Evolutionary conservation across 2,113 vertebrate genomes (phyloP).

Genomic region (Spermophilus dauricus): DNA sequence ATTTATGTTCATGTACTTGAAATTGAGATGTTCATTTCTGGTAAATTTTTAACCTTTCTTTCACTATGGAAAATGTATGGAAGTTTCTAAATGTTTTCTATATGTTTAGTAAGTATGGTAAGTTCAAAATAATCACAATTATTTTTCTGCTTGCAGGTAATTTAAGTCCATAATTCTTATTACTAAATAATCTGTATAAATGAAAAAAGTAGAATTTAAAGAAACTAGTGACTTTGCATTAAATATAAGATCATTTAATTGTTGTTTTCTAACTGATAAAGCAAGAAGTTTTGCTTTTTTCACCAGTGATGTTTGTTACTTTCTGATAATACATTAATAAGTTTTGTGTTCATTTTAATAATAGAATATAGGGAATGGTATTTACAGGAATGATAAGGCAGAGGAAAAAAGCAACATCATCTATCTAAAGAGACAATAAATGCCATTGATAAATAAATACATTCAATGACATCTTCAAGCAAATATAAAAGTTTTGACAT

Average conservation of each 20-base stretch:
- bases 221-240: neutral
- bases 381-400: neutral
- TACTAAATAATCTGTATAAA: neutral
- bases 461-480: neutral
- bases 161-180: neutral
- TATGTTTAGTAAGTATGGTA: neutral
- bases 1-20: neutral
- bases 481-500: neutral
- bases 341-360: neutral
- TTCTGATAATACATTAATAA: neutral
- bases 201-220: neutral
- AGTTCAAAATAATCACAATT: neutral
- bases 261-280: neutral
- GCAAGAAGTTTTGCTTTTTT: neutral
- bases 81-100: neutral
- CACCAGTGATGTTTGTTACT: neutral
- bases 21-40: neutral
- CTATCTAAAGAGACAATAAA: neutral
- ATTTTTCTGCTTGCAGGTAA: neutral
- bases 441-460: neutral
- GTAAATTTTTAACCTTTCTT: neutral
- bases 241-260: neutral
- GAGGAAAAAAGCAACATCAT: neutral
- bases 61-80: neutral
- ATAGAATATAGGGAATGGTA: neutral